These are phyloP conservation scores for Oryzias dopingdopingensis DNA, from an alignment of 2,797 vertebrate species.

Conservation along the genomic window DNA sequence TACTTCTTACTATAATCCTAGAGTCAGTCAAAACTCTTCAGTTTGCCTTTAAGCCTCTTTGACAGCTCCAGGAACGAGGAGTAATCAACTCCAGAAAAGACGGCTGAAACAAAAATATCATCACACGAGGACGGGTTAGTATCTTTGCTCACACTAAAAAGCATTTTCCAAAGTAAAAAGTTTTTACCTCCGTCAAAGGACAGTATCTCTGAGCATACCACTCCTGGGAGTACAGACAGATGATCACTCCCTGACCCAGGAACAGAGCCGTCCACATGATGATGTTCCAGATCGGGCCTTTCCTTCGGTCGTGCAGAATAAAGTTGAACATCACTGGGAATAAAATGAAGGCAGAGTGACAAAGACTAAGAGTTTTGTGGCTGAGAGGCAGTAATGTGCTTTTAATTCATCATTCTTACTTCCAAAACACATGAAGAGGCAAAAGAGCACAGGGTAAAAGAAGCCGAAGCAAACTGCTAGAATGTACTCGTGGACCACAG, in stretches of 20 bases:
- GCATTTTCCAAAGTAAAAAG: too few relatives aligned
- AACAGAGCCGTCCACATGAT: conserved; percentile 95
- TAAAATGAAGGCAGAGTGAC: neutral
- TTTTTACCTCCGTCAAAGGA: conserved; percentile 82
- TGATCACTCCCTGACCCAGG: conserved; percentile 88
- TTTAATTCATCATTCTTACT: conserved; percentile 77
- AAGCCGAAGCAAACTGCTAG: conserved; percentile 88
- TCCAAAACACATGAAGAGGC: conserved; percentile 92
- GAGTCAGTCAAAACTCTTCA: conserved; percentile 29
- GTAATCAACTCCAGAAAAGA: conserved; percentile 86
- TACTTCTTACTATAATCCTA: conserved; percentile 1
- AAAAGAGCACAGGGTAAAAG: conserved; percentile 95
- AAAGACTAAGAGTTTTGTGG: neutral
- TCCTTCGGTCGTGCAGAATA: conserved; percentile 89
- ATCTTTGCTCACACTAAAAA: too few relatives aligned
- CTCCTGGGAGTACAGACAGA: conserved; percentile 95
- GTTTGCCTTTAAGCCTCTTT: conserved; percentile 29
- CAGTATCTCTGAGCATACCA: conserved; percentile 94
- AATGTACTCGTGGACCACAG: conserved; percentile 90
- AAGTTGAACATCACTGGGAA: conserved; percentile 92
- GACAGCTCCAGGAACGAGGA: conserved; percentile 93
- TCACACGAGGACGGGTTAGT: neutral
- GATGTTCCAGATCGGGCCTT: conserved; percentile 94
- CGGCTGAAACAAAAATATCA: conserved; percentile 73
- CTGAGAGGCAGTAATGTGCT: neutral